A percentile compares a stretch with the other conserved stretches of the same genome.
These are phyloP conservation scores for Odontomachus brunneus DNA, from an alignment of 1,140 invertebrate genomes.

Conservation along the genomic window DNA sequence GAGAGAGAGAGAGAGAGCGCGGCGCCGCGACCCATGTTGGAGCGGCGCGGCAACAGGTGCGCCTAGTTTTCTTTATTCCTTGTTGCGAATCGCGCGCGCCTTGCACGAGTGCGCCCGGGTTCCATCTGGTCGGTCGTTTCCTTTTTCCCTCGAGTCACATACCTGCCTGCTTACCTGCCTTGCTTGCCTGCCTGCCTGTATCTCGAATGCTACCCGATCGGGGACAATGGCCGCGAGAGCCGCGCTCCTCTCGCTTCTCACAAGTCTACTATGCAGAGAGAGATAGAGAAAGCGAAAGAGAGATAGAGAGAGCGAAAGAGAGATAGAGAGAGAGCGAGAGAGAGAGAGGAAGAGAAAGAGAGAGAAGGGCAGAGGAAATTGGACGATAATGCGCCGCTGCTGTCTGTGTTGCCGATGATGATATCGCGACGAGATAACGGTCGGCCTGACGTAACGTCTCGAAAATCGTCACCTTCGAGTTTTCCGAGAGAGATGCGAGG, in stretches of 20 bases:
- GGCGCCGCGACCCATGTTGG: background rate
- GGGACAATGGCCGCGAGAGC: conserved; percentile 68
- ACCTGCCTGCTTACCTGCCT: conserved; percentile 55
- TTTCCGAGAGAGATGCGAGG: too few relatives aligned
- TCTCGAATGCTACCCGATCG: conserved; percentile 64
- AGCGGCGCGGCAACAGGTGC: conserved; percentile 62
- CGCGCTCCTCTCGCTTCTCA: conserved; percentile 38
- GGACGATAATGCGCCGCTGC: conserved; percentile 20
- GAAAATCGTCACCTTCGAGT: conserved; percentile 24
- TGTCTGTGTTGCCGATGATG: background rate
- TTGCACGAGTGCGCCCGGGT: conserved; percentile 68
- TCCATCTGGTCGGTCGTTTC: conserved; percentile 71
- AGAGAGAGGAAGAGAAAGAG: too few relatives aligned
- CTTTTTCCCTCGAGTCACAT: conserved; percentile 68
- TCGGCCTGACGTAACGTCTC: conserved; percentile 4
- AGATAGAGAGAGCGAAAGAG: too few relatives aligned
- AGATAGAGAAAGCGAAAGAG: too few relatives aligned
- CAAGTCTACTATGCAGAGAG: background rate
- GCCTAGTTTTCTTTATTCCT: conserved; percentile 67
- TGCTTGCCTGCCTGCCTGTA: conserved; percentile 8
- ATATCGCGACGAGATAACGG: conserved; percentile 27
- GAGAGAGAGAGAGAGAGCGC: too few relatives aligned
- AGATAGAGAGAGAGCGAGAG: too few relatives aligned
- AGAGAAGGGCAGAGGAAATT: conserved; percentile 19
- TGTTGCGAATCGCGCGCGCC: conserved; percentile 65